Evolutionary conservation across 2,113 vertebrate species (phyloP), one percentile per base, ranked within the genome.

Genomic region (Nettapus auritus): DNA sequence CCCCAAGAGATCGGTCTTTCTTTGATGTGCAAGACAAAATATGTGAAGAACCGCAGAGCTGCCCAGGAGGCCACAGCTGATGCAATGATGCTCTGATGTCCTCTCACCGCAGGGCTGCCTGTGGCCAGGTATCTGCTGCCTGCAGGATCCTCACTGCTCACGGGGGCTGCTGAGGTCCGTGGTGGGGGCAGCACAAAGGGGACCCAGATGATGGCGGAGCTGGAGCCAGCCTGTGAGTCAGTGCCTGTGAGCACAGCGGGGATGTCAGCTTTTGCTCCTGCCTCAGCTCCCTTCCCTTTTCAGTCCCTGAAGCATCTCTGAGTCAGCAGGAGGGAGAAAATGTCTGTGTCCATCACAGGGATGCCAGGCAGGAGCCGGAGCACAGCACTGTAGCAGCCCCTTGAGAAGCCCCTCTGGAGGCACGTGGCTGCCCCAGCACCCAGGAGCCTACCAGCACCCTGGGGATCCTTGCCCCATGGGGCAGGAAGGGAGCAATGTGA

Each of bases 401-500:
- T 56, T 26, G 38, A 2, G 8, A 74, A 93, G 44, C 8, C 21
- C 4, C 8, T 77, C 59, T 26, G n/a, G 33, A 38, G 69, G 55
- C 21, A 66, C 2, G 0, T 2, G 19, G 62, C n/a, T 5, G 0
- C 26, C 23, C 29, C 29, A 36, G 42, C n/a, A 71, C 46, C 14
- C 3, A 2, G 46, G 31, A 76, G 31, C 40, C 40, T 38, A 22
- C 0, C 0, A 33, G 16, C 14, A 7, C 25, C 23, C n/a, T 28
- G 0, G 0, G 0, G 75, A 66, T 17, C 14, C 52, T 62, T 5
- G 1, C 22, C 36, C 44, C 6, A 2, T 3, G 3, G 26, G 20
- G 25, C 63, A 55, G 21, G 28, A 79, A 55, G 14, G n/a, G 52
- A 85, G 38, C 7, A 85, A 19, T 13, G 25, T 2, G 2, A 86